Evolutionary conservation across 1,140 invertebrate genomes (phyloP).

Genomic region (Camponotus floridanus): DNA sequence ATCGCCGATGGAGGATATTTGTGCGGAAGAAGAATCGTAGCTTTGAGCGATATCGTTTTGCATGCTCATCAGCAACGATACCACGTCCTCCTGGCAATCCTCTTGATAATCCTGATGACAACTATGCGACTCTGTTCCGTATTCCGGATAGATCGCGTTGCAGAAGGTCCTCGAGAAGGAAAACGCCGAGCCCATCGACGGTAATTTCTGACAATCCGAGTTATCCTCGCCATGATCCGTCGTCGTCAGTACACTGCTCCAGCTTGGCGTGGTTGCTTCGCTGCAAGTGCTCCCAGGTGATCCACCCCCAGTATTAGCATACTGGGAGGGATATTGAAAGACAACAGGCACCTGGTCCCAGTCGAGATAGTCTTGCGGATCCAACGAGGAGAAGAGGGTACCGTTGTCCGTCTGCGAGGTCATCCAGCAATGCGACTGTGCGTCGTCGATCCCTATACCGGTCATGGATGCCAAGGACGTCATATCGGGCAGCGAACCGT

Average conservation of each 20-base stretch:
- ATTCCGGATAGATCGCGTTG: conserved; percentile 70
- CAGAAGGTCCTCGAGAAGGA: conserved; percentile 81
- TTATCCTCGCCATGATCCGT: conserved; percentile 35
- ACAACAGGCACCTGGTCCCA: conserved; percentile 79
- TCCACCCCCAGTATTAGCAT: conserved; percentile 48
- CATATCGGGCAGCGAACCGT: conserved; percentile 21
- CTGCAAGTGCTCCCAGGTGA: conserved; percentile 77
- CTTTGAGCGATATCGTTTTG: conserved; percentile 66
- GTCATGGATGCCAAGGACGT: conserved; percentile 28
- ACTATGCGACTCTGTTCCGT: conserved; percentile 53
- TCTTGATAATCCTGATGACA: conserved; percentile 71
- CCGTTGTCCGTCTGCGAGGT: conserved; percentile 57
- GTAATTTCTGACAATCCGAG: conserved; percentile 72
- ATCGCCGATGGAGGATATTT: conserved; percentile 71
- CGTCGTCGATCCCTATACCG: conserved; percentile 46
- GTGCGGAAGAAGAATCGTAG: conserved; percentile 37
- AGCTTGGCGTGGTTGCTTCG: conserved; percentile 78
- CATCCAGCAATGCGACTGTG: conserved; percentile 65
- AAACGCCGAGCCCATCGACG: conserved; percentile 81
- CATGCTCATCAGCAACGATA: conserved; percentile 61
- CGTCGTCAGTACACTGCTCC: conserved; percentile 53
- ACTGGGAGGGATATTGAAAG: conserved; percentile 78
- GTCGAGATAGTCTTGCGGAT: conserved; percentile 73
- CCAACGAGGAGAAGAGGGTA: conserved; percentile 62
- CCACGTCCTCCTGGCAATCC: conserved; percentile 57